phyloP scores from a whole-genome alignment of 2,888 invertebrate species.

The Endomychus coccineus region DNA sequence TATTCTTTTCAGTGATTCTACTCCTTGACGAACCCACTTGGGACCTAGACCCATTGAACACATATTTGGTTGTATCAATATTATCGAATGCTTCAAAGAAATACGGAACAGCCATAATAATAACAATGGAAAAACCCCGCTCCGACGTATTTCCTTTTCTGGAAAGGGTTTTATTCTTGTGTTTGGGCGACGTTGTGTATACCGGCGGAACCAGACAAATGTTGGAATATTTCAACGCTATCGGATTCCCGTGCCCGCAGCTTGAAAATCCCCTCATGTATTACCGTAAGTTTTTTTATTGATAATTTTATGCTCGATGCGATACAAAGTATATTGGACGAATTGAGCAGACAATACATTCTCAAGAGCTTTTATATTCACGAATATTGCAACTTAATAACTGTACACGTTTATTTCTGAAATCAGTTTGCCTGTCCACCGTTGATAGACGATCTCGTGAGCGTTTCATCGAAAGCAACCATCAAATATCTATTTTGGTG shows the following conservation, averaged over 20 bases:
- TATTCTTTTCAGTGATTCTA: constrained; percentile 66
- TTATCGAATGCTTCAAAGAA: constrained; percentile 84
- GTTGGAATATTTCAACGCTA: constrained; percentile 88
- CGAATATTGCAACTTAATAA: no score
- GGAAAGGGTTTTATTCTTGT: constrained; percentile 83
- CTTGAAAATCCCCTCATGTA: constrained; percentile 98
- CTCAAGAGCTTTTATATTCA: not conserved
- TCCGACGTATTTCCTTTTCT: constrained; percentile 94
- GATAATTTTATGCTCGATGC: no score
- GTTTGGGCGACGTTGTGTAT: constrained; percentile 86
- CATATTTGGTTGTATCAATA: constrained; percentile 90
- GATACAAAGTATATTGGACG: no score
- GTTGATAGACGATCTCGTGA: constrained; percentile 78
- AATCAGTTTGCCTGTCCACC: constrained; percentile 68
- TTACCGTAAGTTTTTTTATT: constrained; percentile 63
- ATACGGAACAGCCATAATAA: constrained; percentile 80
- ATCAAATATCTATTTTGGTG: constrained; percentile 84
- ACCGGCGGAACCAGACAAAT: constrained; percentile 87
- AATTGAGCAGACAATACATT: not conserved
- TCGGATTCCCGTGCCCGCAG: constrained; percentile 95
- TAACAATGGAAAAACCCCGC: constrained; percentile 90
- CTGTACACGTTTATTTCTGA: constrained; percentile 24
- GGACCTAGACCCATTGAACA: constrained; percentile 90
- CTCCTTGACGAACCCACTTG: constrained; percentile 90
- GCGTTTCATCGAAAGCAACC: constrained; percentile 86